phyloP scores from a whole-genome alignment of 2,888 invertebrate species.

The Cheilosia vernalis region DNA sequence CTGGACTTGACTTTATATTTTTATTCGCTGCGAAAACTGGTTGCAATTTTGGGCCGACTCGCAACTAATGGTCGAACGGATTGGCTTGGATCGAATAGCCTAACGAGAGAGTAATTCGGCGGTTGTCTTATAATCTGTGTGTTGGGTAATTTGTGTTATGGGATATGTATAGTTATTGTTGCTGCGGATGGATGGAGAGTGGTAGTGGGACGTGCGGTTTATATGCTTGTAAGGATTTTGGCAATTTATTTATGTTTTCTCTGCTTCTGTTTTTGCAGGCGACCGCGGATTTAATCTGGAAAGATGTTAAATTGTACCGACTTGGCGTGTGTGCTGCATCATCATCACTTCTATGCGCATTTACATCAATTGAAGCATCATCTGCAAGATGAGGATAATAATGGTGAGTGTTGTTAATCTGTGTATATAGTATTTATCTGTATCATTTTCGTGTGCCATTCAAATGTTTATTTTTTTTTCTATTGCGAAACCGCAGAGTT shows the following conservation, averaged over 20 bases:
- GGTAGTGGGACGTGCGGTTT: neutral
- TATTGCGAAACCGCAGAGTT: slow-evolving; percentile 29
- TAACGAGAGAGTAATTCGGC: slow-evolving; percentile 40
- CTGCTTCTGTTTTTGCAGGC: slow-evolving; percentile 51
- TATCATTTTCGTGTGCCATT: slow-evolving; percentile 2
- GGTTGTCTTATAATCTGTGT: slow-evolving; percentile 19
- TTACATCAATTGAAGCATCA: slow-evolving; percentile 79
- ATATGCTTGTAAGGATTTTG: slow-evolving; percentile 21
- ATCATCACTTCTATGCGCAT: slow-evolving; percentile 80
- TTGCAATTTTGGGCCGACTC: slow-evolving; percentile 48
- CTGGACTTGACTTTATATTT: slow-evolving; percentile 71
- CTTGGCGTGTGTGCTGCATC: slow-evolving; percentile 80
- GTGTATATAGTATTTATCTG: slow-evolving; percentile 1
- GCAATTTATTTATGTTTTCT: slow-evolving; percentile 34
- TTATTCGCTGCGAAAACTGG: slow-evolving; percentile 54
- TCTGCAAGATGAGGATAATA: slow-evolving; percentile 78
- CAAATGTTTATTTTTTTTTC: slow-evolving; percentile 4
- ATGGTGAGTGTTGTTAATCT: slow-evolving; percentile 74
- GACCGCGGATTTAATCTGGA: slow-evolving; percentile 34
- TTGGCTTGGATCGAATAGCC: slow-evolving; percentile 25
- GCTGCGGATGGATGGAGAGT: neutral
- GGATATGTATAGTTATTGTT: slow-evolving; percentile 26
- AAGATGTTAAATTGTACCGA: slow-evolving; percentile 80
- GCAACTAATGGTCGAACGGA: slow-evolving; percentile 34
- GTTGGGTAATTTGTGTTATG: slow-evolving; percentile 54